phyloP scores from a whole-genome alignment of 2,797 vertebrate genomes.

The Danio aesculapii region DNA sequence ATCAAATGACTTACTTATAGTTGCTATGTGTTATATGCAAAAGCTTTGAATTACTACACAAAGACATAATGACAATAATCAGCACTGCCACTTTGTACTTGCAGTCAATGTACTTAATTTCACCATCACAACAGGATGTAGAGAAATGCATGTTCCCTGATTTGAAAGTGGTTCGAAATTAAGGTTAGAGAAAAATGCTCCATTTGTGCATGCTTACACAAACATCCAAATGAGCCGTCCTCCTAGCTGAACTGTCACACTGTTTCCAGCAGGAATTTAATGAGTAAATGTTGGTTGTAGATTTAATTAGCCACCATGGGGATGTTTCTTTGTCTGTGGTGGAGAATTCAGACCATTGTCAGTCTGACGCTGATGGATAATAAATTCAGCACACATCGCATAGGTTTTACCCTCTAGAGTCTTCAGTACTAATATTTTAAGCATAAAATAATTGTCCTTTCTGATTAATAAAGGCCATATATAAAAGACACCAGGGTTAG shows the following conservation, averaged over 20 bases:
- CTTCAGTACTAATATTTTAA: neutral
- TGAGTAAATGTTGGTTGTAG: slow-evolving; percentile 52
- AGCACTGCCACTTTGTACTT: neutral
- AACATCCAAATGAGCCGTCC: slow-evolving; percentile 50
- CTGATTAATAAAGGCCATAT: neutral
- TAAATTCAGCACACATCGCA: slow-evolving; percentile 34
- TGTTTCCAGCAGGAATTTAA: slow-evolving; percentile 52
- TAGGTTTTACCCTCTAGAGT: slow-evolving; percentile 22
- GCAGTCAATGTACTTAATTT: neutral
- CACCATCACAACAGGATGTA: neutral
- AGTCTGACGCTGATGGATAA: slow-evolving; percentile 43
- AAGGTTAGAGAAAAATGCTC: slow-evolving; percentile 38
- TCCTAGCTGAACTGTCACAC: slow-evolving; percentile 47
- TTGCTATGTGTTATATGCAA: neutral
- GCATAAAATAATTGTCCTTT: slow-evolving; percentile 11
- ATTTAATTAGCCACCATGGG: slow-evolving; percentile 53
- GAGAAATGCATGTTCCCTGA: neutral
- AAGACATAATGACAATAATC: neutral
- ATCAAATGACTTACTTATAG: neutral
- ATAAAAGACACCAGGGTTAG: neutral
- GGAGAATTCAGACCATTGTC: slow-evolving; percentile 41
- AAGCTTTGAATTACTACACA: neutral
- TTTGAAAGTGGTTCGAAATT: slow-evolving; percentile 12
- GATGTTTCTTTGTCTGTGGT: slow-evolving; percentile 40
- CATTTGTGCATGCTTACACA: slow-evolving; percentile 48